These are phyloP conservation scores for Sander lucioperca DNA, from an alignment of 2,113 vertebrate genomes.

Conservation along the genomic window DNA sequence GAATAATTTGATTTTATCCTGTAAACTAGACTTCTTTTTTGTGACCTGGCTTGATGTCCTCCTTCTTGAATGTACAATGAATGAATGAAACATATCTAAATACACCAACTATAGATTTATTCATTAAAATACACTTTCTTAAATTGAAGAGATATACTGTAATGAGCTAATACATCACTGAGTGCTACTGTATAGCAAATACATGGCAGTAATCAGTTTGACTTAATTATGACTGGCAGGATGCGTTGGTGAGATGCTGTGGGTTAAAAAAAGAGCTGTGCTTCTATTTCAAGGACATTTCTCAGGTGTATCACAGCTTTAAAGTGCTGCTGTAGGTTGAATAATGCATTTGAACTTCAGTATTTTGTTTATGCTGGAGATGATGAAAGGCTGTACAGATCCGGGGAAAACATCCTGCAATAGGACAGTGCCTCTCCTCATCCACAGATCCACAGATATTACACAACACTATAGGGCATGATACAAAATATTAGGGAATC, in stretches of 20 bases:
- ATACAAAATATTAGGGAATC: background rate
- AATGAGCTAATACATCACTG: constrained; percentile 3
- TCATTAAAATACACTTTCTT: background rate
- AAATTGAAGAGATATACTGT: background rate
- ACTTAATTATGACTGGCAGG: constrained; percentile 19
- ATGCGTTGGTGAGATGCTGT: background rate
- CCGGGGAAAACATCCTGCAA: background rate
- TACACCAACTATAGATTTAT: background rate
- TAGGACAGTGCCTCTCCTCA: background rate
- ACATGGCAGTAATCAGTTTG: constrained; percentile 27
- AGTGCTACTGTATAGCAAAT: background rate
- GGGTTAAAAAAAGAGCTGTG: background rate
- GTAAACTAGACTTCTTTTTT: background rate
- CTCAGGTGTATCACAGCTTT: background rate
- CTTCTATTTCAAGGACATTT: constrained; percentile 18
- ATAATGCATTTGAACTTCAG: background rate
- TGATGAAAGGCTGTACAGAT: background rate
- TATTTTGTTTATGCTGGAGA: background rate
- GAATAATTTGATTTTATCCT: background rate
- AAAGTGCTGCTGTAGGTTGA: constrained; percentile 10
- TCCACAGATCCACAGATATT: background rate
- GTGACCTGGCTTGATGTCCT: background rate
- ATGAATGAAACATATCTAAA: background rate
- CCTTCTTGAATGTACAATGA: too few species aligned
- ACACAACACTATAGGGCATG: background rate